These are phyloP conservation scores for Polyodon spathula DNA, from an alignment of 2,113 vertebrate species.

Conservation along the genomic window DNA sequence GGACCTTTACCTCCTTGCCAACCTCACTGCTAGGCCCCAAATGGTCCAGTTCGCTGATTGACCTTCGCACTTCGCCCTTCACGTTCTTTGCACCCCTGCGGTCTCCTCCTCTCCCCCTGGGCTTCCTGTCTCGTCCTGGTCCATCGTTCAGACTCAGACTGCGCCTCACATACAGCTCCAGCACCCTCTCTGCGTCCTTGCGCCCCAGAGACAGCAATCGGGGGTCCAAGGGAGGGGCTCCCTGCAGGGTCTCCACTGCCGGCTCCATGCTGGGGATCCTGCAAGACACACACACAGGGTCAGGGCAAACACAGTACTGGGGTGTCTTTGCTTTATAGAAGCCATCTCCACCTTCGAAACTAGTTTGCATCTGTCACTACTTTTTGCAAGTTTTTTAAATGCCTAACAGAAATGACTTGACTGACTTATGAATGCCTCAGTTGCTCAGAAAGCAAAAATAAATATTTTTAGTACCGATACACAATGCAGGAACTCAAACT, in stretches of 20 bases:
- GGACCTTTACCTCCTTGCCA: neutral
- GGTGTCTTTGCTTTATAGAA: no score
- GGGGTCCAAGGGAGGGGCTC: neutral
- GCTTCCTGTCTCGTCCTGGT: no score
- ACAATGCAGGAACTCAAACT: no score
- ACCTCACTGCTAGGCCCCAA: neutral
- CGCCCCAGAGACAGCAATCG: slow-evolving; percentile 43
- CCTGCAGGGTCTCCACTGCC: neutral
- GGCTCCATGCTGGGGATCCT: neutral
- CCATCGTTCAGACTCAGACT: slow-evolving; percentile 55
- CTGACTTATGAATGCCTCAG: no score
- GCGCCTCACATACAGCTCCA: slow-evolving; percentile 60
- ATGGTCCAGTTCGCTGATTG: slow-evolving; percentile 45
- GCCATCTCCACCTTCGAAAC: no score
- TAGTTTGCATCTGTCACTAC: no score
- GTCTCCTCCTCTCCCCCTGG: neutral
- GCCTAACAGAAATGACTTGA: no score
- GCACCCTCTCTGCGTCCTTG: slow-evolving; percentile 42
- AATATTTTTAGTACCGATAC: no score
- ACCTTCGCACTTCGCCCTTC: slow-evolving; percentile 24
- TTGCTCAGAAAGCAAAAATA: no score
- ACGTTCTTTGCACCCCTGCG: slow-evolving; percentile 27
- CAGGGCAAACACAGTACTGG: neutral
- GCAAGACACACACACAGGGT: neutral
- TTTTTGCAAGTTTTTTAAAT: no score